These are phyloP conservation scores for Rosalia funebris DNA, from an alignment of 2,888 invertebrate species.

Conservation along the genomic window DNA sequence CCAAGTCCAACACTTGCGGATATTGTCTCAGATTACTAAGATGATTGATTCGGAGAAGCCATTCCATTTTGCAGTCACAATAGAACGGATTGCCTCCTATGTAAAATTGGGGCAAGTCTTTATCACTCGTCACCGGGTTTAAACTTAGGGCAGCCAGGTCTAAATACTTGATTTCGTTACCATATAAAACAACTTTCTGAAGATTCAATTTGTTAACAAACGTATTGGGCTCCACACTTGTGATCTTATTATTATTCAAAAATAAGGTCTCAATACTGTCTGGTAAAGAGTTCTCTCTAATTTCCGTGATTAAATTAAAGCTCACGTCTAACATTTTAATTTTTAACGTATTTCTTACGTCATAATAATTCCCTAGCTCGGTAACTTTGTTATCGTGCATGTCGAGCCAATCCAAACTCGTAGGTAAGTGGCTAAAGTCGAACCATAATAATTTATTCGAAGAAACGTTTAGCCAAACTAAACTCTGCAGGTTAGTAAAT, in stretches of 20 bases:
- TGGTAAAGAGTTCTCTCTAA: conserved; percentile 76
- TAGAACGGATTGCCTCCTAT: conserved; percentile 85
- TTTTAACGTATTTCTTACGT: conserved; percentile 72
- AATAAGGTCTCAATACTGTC: conserved; percentile 78
- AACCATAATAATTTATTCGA: conserved; percentile 82
- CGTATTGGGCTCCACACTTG: conserved; percentile 75
- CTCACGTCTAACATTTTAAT: conserved; percentile 83
- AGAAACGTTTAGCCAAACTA: conserved; percentile 84
- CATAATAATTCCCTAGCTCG: conserved; percentile 78
- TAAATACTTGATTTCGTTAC: conserved; percentile 77
- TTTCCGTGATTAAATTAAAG: conserved; percentile 75
- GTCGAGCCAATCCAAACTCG: conserved; percentile 81
- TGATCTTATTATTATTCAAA: conserved; percentile 79
- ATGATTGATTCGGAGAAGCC: conserved; percentile 83
- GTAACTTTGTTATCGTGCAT: conserved; percentile 83
- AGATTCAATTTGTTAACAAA: conserved; percentile 77
- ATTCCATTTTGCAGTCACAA: conserved; percentile 90
- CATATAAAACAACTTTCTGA: conserved; percentile 80
- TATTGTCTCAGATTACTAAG: conserved; percentile 77
- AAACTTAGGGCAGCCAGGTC: conserved; percentile 78
- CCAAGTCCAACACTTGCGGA: conserved; percentile 83
- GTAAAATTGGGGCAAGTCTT: conserved; percentile 80
- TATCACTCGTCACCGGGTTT: conserved; percentile 72
- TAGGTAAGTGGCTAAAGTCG: conserved; percentile 82
- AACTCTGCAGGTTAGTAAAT: conserved; percentile 77